These are phyloP conservation scores for Lepus americanus DNA, from an alignment of 2,113 vertebrate species.

Conservation along the genomic window DNA sequence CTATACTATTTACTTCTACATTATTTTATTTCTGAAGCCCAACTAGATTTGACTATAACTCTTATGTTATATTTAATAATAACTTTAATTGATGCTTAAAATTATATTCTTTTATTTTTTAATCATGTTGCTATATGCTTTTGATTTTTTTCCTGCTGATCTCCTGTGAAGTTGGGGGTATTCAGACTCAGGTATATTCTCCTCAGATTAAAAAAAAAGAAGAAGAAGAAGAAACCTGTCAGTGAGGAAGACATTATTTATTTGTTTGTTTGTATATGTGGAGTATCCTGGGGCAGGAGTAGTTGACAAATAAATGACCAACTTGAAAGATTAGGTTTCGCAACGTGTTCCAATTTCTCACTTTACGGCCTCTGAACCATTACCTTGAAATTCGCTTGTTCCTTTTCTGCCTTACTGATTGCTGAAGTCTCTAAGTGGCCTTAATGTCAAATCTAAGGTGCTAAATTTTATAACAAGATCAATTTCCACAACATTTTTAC, in stretches of 20 bases:
- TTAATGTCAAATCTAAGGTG: constrained; percentile 81
- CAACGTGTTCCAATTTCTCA: constrained; percentile 64
- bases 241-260: neutral
- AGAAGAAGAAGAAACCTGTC: too few relatives aligned
- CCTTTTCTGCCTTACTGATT: constrained; percentile 73
- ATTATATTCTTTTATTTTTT: neutral
- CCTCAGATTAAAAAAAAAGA: neutral
- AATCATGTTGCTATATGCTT: neutral
- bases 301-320: constrained; percentile 77
- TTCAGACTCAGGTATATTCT: neutral
- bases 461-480: constrained; percentile 80
- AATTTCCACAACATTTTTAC: constrained; percentile 82
- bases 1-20: neutral
- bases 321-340: constrained; percentile 67
- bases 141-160: neutral
- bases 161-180: neutral
- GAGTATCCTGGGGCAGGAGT: neutral
- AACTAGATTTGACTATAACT: neutral
- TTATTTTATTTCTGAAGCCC: neutral
- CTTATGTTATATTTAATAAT: neutral
- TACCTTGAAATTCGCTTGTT: constrained; percentile 79
- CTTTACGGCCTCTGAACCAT: constrained; percentile 63
- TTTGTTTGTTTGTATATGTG: constrained; percentile 22
- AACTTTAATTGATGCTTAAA: neutral
- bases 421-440: constrained; percentile 65